Conservation (phyloP, 2,797 vertebrate genomes). For the Lateolabrax maculatus region DNA sequence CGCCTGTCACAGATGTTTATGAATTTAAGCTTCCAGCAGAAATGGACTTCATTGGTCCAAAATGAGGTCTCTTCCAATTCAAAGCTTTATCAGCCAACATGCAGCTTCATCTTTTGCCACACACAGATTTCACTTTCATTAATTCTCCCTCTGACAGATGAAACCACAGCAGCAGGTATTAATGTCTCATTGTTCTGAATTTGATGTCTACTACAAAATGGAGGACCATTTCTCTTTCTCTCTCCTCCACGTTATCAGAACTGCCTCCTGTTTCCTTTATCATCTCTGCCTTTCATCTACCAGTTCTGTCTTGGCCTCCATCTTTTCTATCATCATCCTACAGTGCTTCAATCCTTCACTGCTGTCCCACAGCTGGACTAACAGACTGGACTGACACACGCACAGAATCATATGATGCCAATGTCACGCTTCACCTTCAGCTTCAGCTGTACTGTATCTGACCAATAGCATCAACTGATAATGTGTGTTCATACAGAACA, state of each 20-base stretch:
- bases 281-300: not conserved
- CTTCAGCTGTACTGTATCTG: not conserved
- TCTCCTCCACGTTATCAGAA: slow-evolving; percentile 1
- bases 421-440: not conserved
- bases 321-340: not conserved
- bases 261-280: slow-evolving; percentile 1
- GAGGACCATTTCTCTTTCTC: not conserved
- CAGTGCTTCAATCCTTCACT: not conserved
- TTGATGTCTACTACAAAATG: slow-evolving; percentile 15
- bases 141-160: slow-evolving; percentile 11
- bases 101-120: slow-evolving; percentile 13
- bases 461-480: not conserved
- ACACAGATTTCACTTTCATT: slow-evolving; percentile 26
- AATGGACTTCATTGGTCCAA: slow-evolving; percentile 32
- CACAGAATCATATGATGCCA: not conserved
- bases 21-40: slow-evolving; percentile 34
- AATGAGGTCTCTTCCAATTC: slow-evolving; percentile 21
- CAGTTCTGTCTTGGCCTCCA: not conserved
- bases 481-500: not conserved
- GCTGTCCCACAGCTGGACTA: not conserved
- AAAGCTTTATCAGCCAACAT: slow-evolving; percentile 15
- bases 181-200: slow-evolving; percentile 2
- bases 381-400: not conserved
- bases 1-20: slow-evolving; percentile 38
- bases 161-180: slow-evolving; percentile 21